Base-by-base conservation (phyloP, 2,797 vertebrate species). In the Odontamblyopus lacepedii region DNA sequence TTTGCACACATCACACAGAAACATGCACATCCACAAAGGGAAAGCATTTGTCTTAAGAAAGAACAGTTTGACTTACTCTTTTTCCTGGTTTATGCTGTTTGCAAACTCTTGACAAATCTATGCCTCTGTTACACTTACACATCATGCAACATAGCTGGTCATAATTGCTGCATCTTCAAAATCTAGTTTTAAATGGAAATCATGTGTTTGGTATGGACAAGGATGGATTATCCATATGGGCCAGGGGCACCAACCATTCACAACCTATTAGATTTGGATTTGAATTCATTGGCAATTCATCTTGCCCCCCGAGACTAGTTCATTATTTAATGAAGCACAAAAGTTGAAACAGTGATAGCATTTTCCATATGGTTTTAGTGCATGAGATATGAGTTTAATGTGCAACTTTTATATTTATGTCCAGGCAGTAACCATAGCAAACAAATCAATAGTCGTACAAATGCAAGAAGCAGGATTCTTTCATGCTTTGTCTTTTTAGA, bases 401-500 rank as follows among this genome's bases (percentile, higher is more conserved):
- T 48, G 13, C 13, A 48, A 15, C 13, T 48, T 48, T 48, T 48
- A 48, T 48, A 15, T 15, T 48, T 56, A n/a, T 23, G n/a, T 56
- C 53, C n/a, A 23, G 23, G 23, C 23, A 23, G n/a, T 23, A 56
- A 9, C 53, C 53, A 56, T 23, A 26, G 55, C 55, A 57, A 11
- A 13, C 30, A 55, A 18, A n/a, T 11, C 50, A 67, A 30, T 18
- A 11, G 29, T n/a, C 29, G 9, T 16, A 51, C 9, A 55, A 9
- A 67, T 67, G 48, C 48, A 67, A 48, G 26, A 27, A 60, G 38
- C 27, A 48, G 41, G 30, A 63, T 19, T 41, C 50, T 15, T 67
- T 53, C 23, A 3, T 51, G 65, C 50, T 27, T 65, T 35, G 71
- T 77, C 85, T 86, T 83, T 80, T 84, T 82, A 82, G 86, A 73